phyloP scores from a whole-genome alignment of 2,113 vertebrate genomes.

The Proteles cristata region DNA sequence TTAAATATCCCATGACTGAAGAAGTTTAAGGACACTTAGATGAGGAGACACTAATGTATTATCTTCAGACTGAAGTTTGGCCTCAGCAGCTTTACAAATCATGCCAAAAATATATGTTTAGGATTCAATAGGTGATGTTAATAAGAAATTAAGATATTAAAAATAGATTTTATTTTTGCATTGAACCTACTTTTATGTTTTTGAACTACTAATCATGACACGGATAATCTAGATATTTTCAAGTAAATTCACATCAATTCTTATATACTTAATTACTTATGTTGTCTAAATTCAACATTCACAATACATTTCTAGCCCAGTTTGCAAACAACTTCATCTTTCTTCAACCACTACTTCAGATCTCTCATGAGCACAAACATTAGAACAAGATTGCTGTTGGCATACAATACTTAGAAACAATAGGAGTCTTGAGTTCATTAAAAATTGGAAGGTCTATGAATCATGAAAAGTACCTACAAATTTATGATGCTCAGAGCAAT shows the following conservation, averaged over 20 bases:
- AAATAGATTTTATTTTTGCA: background rate
- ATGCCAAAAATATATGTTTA: background rate
- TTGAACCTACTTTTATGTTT: conserved; percentile 7
- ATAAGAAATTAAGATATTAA: background rate
- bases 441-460: background rate
- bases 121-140: background rate
- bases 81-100: background rate
- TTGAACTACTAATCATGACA: conserved; percentile 34
- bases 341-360: conserved; percentile 43
- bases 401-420: conserved; percentile 43
- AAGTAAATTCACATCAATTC: conserved; percentile 24
- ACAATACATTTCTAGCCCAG: conserved; percentile 52
- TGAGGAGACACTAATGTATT: background rate
- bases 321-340: conserved; percentile 45
- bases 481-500: background rate
- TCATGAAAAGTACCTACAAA: background rate
- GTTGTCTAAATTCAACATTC: conserved; percentile 47
- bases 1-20: background rate
- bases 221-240: conserved; percentile 32
- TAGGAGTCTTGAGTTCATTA: background rate
- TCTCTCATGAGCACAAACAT: conserved; percentile 21
- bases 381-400: background rate
- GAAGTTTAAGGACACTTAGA: background rate
- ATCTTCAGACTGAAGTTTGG: background rate
- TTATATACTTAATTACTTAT: conserved; percentile 49